Base-by-base conservation (phyloP, 2,113 vertebrate genomes). In the Furnarius figulus region DNA sequence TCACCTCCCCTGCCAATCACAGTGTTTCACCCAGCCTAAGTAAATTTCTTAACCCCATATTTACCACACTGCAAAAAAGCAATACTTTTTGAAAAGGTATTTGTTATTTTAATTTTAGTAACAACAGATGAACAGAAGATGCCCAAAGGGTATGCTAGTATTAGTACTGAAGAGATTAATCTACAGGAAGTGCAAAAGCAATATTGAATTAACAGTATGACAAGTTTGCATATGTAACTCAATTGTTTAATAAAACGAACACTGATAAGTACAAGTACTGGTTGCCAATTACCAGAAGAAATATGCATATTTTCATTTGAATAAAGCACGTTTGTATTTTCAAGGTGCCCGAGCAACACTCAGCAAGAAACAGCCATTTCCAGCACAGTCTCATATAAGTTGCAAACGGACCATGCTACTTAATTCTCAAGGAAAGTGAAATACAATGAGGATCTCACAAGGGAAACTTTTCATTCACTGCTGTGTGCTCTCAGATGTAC, bases 11-110 rank as follows among this genome's bases (percentile, higher is more conserved):
- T 91, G 65, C 63, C 93, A 76, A 33, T 93, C 75, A 91, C 49
- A 85, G 23, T 14, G 56, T 73, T 88, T 86, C 73, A 88, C 21
- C 58, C 46, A 87, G n/a, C 30, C 42, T 46, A 67, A 79, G 49
- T n/a, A 81, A 79, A 80, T 79, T 71, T 40, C 23, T 97, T 96
- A 95, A 95, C 96, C 8, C 14, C 6, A 76, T 46, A 49, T 49
- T 81, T 53, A 20, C 56, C 37, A 30, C 21, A 18, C 6, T 44
- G 23, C 12, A 62, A 37, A 59, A 73, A 79, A 53, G 11, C 15
- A 62, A 6, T 9, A 39, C 7, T 56, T 80, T 77, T 84, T 31
- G 9, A 42, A 90, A 91, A 49, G 17, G 2, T 25, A 14, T 18
- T 28, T 61, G 11, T 46, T 62, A 30, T 31, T 93, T 77, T 31